Conservation (phyloP, 1,140 invertebrate species). For the Subanguina moxae region DNA sequence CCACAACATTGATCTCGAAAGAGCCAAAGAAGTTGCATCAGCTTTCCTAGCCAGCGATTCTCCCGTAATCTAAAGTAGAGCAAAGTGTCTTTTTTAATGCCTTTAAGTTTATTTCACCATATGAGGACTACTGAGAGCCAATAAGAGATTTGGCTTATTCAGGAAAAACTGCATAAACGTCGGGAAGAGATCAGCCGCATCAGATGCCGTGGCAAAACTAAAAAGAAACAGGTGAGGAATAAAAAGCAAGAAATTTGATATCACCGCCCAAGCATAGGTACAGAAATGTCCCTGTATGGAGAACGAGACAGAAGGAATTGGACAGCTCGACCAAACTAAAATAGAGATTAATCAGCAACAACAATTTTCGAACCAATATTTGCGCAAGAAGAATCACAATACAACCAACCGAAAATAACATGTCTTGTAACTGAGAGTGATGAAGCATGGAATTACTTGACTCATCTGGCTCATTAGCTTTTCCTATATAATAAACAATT, state of each 20-base stretch:
- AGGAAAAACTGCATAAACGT: slow-evolving; percentile 53
- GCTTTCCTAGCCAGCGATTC: slow-evolving; percentile 38
- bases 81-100: neutral
- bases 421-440: slow-evolving; percentile 42
- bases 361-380: neutral
- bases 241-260: too few species aligned
- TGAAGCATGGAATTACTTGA: slow-evolving; percentile 44
- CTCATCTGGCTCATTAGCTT: slow-evolving; percentile 45
- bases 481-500: slow-evolving; percentile 55
- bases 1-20: slow-evolving; percentile 48
- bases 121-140: slow-evolving; percentile 51
- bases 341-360: neutral
- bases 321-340: slow-evolving; percentile 53
- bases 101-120: slow-evolving; percentile 21
- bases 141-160: slow-evolving; percentile 51
- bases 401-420: slow-evolving; percentile 48
- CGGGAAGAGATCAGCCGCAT: slow-evolving; percentile 54
- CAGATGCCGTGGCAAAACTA: slow-evolving; percentile 51
- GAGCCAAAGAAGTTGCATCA: slow-evolving; percentile 38
- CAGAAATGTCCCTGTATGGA: slow-evolving; percentile 54
- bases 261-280: slow-evolving; percentile 39
- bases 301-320: slow-evolving; percentile 49
- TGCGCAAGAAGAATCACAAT: slow-evolving; percentile 14
- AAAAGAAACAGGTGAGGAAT: too few species aligned
- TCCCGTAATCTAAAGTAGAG: slow-evolving; percentile 40